A percentile compares a stretch with the other conserved stretches of the same genome.
Evolutionary conservation across 2,797 vertebrate species (phyloP).

Genomic region (Myotis daubentonii): DNA sequence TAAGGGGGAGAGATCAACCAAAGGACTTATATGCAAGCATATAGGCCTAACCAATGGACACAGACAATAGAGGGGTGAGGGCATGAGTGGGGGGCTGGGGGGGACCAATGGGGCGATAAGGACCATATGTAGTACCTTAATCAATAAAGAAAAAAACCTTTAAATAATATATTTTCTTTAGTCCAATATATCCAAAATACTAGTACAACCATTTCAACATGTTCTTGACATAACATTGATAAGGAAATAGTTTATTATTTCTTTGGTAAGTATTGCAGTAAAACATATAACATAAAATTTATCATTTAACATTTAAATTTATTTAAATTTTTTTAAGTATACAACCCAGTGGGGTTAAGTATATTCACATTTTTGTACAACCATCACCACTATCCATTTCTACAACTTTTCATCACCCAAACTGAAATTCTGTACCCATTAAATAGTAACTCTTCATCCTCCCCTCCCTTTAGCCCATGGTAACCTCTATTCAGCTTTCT

Average conservation of each 20-base stretch:
- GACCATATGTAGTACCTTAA: no score
- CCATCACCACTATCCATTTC: background rate
- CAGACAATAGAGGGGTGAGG: no score
- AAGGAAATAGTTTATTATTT: conserved; percentile 22
- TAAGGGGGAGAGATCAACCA: no score
- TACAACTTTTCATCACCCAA: background rate
- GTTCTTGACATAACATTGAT: background rate
- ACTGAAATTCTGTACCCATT: background rate
- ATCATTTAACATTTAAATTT: background rate
- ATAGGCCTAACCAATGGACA: no score
- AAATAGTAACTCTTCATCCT: background rate
- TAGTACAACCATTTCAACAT: background rate
- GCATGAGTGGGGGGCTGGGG: no score
- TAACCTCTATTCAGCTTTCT: background rate
- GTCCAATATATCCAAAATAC: background rate
- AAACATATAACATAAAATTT: background rate
- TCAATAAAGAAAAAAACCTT: background rate
- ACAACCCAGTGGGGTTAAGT: background rate
- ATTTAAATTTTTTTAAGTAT: background rate
- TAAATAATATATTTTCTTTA: conserved; percentile 9
- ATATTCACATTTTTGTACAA: background rate
- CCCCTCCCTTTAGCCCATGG: accelerated
- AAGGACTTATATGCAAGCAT: no score
- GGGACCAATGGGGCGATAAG: no score
- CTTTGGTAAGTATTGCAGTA: conserved; percentile 12